These are phyloP conservation scores for Morinoia aosen DNA, from an alignment of 2,888 invertebrate genomes.

Conservation along the genomic window DNA sequence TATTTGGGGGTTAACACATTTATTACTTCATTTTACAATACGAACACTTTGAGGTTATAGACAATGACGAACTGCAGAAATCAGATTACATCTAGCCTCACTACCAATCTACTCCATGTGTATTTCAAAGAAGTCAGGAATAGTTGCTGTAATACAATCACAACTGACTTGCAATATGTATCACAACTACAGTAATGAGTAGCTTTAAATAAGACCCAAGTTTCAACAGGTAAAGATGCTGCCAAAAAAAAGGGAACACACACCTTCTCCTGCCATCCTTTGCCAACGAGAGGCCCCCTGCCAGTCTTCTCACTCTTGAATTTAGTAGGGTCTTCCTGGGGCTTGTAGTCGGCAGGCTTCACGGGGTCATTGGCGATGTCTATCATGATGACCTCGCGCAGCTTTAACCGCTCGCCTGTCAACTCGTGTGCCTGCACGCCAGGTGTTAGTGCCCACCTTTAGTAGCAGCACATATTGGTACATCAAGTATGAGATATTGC, in stretches of 20 bases:
- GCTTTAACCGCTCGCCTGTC: slow-evolving; percentile 87
- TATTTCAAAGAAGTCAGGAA: not conserved
- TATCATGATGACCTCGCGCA: slow-evolving; percentile 81
- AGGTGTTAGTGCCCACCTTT: slow-evolving; percentile 48
- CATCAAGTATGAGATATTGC: no score
- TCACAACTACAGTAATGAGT: not conserved
- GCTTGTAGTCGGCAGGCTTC: slow-evolving; percentile 86
- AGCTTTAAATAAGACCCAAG: not conserved
- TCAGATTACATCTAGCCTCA: not conserved
- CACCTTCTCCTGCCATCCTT: slow-evolving; percentile 77
- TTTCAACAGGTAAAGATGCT: not conserved
- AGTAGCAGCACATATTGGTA: slow-evolving; percentile 34
- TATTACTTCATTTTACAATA: not conserved
- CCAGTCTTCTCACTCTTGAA: slow-evolving; percentile 94
- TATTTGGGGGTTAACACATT: not conserved
- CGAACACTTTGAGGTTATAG: not conserved
- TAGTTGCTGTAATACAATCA: not conserved
- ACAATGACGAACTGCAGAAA: not conserved
- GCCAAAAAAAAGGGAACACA: not conserved
- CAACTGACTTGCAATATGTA: not conserved
- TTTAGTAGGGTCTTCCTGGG: slow-evolving; percentile 86
- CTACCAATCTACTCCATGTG: not conserved
- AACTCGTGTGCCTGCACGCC: slow-evolving; percentile 88
- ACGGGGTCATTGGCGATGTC: slow-evolving; percentile 96
- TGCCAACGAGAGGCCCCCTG: slow-evolving; percentile 86